phyloP scores from a whole-genome alignment of 2,797 vertebrate genomes.

The Poeciliopsis turneri region DNA sequence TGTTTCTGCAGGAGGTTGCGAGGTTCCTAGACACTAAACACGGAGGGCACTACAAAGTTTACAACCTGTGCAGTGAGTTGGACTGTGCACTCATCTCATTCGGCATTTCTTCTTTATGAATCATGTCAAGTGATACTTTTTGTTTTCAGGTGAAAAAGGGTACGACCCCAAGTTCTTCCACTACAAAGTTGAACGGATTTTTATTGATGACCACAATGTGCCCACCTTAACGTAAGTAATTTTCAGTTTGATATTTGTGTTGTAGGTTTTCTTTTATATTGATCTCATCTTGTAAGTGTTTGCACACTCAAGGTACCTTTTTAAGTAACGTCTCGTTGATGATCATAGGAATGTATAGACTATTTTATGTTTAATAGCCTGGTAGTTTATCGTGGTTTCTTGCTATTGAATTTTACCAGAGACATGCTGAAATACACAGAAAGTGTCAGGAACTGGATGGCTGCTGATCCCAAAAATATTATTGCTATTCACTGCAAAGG shows the following conservation, averaged over 20 bases:
- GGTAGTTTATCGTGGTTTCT: not conserved
- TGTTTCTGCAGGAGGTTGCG: slow-evolving; percentile 86
- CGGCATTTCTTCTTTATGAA: not conserved
- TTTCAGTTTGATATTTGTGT: not conserved
- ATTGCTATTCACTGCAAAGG: slow-evolving; percentile 95
- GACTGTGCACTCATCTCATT: not conserved
- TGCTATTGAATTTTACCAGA: slow-evolving; percentile 68
- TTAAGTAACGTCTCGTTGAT: not conserved
- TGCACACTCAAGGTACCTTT: not conserved
- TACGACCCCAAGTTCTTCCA: slow-evolving; percentile 94
- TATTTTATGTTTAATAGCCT: not conserved
- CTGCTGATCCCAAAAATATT: slow-evolving; percentile 84
- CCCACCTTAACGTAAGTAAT: slow-evolving; percentile 88
- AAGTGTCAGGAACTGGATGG: slow-evolving; percentile 89
- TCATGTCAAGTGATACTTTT: not conserved
- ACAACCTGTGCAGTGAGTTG: slow-evolving; percentile 98
- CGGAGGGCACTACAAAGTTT: slow-evolving; percentile 90
- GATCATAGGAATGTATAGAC: not conserved
- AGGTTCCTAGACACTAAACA: slow-evolving; percentile 94
- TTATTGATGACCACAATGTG: slow-evolving; percentile 96
- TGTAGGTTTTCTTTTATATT: not conserved
- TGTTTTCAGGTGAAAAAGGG: slow-evolving; percentile 87
- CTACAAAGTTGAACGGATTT: slow-evolving; percentile 88
- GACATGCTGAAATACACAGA: slow-evolving; percentile 91
- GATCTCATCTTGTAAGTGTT: not conserved